A percentile compares a stretch with the other conserved stretches of the same genome.
phyloP scores from a whole-genome alignment of 2,797 vertebrate genomes.

The Crocodylus rhombifer region DNA sequence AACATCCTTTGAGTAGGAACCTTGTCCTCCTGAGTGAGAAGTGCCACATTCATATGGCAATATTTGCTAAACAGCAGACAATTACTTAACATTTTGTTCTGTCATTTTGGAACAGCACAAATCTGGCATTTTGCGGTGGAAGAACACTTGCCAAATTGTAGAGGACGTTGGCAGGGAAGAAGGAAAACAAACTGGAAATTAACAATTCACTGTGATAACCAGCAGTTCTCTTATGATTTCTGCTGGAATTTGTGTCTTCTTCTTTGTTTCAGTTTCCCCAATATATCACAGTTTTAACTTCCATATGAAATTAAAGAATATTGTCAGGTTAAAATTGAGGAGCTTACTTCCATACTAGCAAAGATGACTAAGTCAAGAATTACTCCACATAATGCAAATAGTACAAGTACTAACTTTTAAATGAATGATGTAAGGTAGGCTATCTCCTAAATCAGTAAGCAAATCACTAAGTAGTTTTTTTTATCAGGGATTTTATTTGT shows the following conservation, averaged over 20 bases:
- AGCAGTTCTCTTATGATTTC: not conserved
- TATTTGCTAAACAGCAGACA: not conserved
- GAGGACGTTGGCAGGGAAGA: not conserved
- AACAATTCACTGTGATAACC: not conserved
- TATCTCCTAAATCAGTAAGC: rapidly evolving
- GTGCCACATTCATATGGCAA: not conserved
- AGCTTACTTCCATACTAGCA: not conserved
- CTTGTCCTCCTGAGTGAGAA: not conserved
- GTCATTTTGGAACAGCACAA: not conserved
- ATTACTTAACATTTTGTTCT: not conserved
- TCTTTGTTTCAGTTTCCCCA: not conserved
- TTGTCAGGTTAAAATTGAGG: not conserved
- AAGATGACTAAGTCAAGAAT: not conserved
- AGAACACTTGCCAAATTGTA: no score
- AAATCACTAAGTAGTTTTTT: not conserved
- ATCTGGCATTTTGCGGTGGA: no score
- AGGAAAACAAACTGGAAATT: not conserved
- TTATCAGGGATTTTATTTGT: not conserved
- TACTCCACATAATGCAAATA: not conserved
- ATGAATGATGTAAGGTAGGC: not conserved
- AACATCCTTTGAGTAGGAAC: not conserved
- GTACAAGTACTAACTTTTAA: not conserved
- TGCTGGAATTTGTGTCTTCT: not conserved
- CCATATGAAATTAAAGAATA: not conserved
- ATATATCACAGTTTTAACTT: not conserved